phyloP scores from a whole-genome alignment of 1,140 invertebrate genomes.

The Octopus bimaculoides region DNA sequence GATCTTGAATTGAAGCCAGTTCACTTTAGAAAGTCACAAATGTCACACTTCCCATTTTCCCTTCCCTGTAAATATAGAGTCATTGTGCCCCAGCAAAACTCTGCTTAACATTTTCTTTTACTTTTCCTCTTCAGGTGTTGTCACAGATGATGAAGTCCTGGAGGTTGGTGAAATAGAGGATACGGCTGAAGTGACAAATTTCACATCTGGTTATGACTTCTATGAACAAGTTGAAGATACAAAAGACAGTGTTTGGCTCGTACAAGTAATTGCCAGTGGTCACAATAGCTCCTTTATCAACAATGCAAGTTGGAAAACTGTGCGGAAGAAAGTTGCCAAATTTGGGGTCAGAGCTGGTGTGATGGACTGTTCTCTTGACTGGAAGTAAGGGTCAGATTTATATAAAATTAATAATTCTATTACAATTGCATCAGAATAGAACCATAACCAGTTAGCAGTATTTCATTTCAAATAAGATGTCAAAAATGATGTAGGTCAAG shows the following conservation, averaged over 20 bases:
- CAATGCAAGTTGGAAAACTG: conserved; percentile 51
- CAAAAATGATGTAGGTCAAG: too few relatives aligned
- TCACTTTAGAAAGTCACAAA: too few relatives aligned
- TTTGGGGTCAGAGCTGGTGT: conserved; percentile 61
- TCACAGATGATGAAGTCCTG: conserved; percentile 47
- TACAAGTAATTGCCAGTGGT: conserved; percentile 53
- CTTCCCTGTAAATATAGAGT: too few relatives aligned
- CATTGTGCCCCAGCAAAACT: neutral
- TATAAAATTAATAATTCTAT: too few relatives aligned
- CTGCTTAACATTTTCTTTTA: neutral
- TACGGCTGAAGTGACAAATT: conserved; percentile 51
- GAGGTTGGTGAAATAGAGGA: conserved; percentile 31
- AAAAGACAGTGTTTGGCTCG: conserved; percentile 63
- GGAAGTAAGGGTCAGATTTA: conserved; percentile 42
- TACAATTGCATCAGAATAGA: too few relatives aligned
- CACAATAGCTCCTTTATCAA: conserved; percentile 21
- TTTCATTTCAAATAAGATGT: too few relatives aligned
- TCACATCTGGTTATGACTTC: conserved; percentile 60
- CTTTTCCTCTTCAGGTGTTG: conserved; percentile 38
- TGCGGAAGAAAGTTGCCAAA: conserved; percentile 54
- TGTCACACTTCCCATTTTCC: too few relatives aligned
- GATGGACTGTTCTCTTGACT: conserved; percentile 59
- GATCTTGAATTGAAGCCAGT: too few relatives aligned
- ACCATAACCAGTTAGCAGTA: too few relatives aligned
- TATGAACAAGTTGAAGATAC: conserved; percentile 63